Conservation (phyloP, 1,140 invertebrate species). For the Apis dorsata region DNA sequence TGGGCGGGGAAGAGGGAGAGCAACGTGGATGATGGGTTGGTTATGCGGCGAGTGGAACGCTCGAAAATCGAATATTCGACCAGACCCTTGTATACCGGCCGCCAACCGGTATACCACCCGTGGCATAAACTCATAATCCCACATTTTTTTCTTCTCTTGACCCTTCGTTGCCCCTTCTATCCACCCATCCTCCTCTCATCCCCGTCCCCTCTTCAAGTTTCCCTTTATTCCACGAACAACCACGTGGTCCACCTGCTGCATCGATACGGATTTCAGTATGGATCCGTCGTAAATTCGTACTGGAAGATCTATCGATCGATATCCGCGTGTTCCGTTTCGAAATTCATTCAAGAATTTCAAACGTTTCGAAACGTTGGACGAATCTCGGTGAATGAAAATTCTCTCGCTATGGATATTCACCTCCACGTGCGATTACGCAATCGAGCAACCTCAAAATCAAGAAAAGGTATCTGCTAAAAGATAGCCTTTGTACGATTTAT, state of each 20-base stretch:
- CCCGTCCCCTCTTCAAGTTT: neutral
- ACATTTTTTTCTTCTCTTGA: conserved; percentile 49
- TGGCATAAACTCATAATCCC: conserved; percentile 58
- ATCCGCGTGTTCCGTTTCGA: conserved; percentile 30
- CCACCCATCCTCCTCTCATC: neutral
- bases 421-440: too few relatives aligned
- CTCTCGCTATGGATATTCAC: neutral
- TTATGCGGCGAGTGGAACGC: conserved; percentile 53
- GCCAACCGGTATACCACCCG: conserved; percentile 44
- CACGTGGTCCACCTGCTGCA: neutral
- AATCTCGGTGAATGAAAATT: neutral
- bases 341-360: conserved; percentile 2
- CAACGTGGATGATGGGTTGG: conserved; percentile 52
- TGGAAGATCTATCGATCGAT: conserved; percentile 45
- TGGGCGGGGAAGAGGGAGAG: conserved; percentile 25
- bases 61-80: conserved; percentile 67
- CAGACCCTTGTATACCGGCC: conserved; percentile 54
- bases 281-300: neutral
- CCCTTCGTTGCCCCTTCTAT: conserved; percentile 20
- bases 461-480: too few relatives aligned
- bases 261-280: neutral
- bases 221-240: neutral
- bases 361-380: neutral
- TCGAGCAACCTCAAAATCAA: too few relatives aligned
- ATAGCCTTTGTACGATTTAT: too few relatives aligned